These are phyloP conservation scores for Biston betularia DNA, from an alignment of 2,888 invertebrate genomes.

Conservation along the genomic window DNA sequence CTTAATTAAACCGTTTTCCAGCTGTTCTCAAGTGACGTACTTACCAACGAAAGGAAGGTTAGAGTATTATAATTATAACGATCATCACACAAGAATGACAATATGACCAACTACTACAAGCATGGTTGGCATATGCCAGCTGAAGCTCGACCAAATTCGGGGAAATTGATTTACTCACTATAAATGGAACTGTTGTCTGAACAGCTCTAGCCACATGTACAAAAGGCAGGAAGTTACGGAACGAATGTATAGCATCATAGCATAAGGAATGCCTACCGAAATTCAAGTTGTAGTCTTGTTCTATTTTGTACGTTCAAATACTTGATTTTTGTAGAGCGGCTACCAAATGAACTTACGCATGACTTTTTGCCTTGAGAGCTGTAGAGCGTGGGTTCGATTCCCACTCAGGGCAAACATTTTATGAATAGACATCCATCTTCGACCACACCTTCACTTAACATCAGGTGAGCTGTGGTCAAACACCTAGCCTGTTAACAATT, in stretches of 20 bases:
- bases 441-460: too few species aligned
- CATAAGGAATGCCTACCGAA: neutral
- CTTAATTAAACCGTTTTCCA: too few species aligned
- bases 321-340: neutral
- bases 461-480: too few species aligned
- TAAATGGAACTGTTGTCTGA: conserved; percentile 22
- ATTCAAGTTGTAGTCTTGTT: neutral
- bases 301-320: neutral
- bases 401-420: too few species aligned
- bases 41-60: too few species aligned
- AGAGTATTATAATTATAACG: neutral
- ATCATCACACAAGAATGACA: conserved; percentile 2
- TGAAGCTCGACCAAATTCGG: conserved; percentile 8
- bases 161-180: conserved; percentile 26
- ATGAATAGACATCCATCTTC: too few species aligned
- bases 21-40: too few species aligned
- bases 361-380: too few species aligned
- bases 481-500: too few species aligned
- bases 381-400: too few species aligned
- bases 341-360: neutral
- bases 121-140: conserved; percentile 12
- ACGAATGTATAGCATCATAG: conserved; percentile 5
- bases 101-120: conserved; percentile 12
- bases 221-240: conserved; percentile 12
- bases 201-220: conserved; percentile 20